Evolutionary conservation across 2,113 vertebrate genomes (phyloP).

Genomic region (Charadrius vociferus): DNA sequence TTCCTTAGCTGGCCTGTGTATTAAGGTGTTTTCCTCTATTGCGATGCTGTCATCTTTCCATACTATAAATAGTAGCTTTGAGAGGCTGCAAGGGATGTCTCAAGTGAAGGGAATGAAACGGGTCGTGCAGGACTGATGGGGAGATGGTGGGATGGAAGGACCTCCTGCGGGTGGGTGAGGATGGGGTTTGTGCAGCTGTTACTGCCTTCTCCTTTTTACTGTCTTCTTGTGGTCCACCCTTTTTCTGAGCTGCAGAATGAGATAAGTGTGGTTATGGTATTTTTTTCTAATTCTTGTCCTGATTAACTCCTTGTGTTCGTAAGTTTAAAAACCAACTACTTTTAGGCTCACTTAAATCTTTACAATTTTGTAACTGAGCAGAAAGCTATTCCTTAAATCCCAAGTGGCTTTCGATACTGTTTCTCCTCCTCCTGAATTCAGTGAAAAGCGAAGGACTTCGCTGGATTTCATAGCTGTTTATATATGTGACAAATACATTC

Average conservation of each 20-base stretch:
- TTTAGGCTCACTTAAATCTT: neutral
- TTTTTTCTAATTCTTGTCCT: neutral
- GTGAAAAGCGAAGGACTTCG: neutral
- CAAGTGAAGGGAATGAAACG: rapidly evolving
- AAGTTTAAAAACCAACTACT: neutral
- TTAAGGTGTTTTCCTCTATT: neutral
- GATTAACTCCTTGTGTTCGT: neutral
- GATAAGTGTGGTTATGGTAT: rapidly evolving
- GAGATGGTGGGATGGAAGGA: neutral
- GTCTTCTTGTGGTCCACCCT: neutral
- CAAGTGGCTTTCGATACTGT: rapidly evolving
- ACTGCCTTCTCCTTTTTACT: neutral
- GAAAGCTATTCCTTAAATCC: neutral
- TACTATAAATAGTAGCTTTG: too few species aligned
- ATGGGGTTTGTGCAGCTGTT: neutral
- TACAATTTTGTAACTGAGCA: neutral
- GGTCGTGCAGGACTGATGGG: rapidly evolving
- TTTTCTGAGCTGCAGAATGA: neutral
- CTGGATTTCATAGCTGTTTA: neutral
- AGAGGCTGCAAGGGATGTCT: neutral
- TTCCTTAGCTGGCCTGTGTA: rapidly evolving
- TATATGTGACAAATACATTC: neutral
- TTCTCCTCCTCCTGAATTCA: neutral
- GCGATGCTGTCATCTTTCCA: rapidly evolving
- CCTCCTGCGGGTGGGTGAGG: neutral